phyloP scores from a whole-genome alignment of 2,797 vertebrate species.

The Thripadectes ignobilis region DNA sequence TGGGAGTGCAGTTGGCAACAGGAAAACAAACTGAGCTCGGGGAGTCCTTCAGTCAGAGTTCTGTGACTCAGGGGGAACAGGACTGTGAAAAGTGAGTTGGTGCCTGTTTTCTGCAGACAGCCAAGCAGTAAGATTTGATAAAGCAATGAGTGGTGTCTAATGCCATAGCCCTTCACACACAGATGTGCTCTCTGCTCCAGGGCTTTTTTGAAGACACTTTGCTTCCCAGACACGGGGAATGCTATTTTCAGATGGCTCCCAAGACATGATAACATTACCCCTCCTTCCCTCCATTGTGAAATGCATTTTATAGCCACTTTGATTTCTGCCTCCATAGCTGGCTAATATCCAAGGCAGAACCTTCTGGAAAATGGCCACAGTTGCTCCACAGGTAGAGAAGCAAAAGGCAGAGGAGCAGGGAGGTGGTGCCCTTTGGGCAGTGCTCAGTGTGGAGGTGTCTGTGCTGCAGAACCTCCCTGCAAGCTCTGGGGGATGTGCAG shows the following conservation, averaged over 20 bases:
- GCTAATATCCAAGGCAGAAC: neutral
- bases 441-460: neutral
- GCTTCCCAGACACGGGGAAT: neutral
- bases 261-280: neutral
- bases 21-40: neutral
- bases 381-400: neutral
- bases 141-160: neutral
- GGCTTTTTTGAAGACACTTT: neutral
- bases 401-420: neutral
- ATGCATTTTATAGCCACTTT: neutral
- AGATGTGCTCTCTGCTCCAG: neutral
- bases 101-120: neutral
- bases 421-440: neutral
- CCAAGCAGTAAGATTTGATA: neutral
- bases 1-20: fast-evolving
- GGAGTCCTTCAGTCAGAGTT: neutral
- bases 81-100: neutral
- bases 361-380: neutral
- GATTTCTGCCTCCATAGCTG: neutral
- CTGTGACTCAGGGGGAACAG: neutral
- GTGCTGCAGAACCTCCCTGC: neutral
- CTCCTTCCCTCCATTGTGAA: neutral
- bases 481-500: neutral
- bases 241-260: neutral
- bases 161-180: neutral